Evolutionary conservation across 2,888 invertebrate species (phyloP), one percentile per base, ranked within the genome.

Genomic region (Athalia rosae): DNA sequence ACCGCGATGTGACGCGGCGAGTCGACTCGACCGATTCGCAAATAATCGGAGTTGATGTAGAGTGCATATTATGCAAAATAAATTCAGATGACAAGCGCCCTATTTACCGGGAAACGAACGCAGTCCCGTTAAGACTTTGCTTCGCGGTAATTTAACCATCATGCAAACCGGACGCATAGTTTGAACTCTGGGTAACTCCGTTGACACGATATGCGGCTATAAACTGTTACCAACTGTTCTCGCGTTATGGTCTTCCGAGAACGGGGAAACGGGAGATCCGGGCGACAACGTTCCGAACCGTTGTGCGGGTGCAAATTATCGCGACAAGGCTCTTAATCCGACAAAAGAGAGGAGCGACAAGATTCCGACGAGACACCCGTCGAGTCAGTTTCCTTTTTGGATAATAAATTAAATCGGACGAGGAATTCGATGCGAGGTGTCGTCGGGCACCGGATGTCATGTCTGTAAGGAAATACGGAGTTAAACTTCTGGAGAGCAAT

Each of bases 381-480:
- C 45, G 13, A 45, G 64, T 28, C 53, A 4, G 67, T 67, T 67
- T 50, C 50, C 50, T 50, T 67, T 64, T 64, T 50, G 43, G 11
- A 43, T 13, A 11, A 8, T 28, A 67, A 28, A 9, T n/a, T 6
- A 11, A 6, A 50, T 15, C 5, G 41, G 41, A n/a, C n/a, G 48
- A 3, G 53, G 67, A 53, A 67, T 53, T 53, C 50, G 53, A 67
- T 67, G 41, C 67, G 28, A 67, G 67, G 6, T 11, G 0, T n/a
- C 9, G 53, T 53, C 9, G 53, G 28, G 28, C 28, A 28, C 53
- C n/a, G 53, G 3, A 53, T 28, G 28, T 28, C 28, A 64, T 64
- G 64, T 64, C 67, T n/a, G 71, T 3, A 58, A 71, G 58, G 71
- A 71, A 71, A 56, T 56, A 71, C 43, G 71, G 58, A 71, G 71